Percentiles rank a stretch among this genome's conserved stretches.
These are phyloP conservation scores for Psophia crepitans DNA, from an alignment of 2,113 vertebrate genomes.

Conservation along the genomic window DNA sequence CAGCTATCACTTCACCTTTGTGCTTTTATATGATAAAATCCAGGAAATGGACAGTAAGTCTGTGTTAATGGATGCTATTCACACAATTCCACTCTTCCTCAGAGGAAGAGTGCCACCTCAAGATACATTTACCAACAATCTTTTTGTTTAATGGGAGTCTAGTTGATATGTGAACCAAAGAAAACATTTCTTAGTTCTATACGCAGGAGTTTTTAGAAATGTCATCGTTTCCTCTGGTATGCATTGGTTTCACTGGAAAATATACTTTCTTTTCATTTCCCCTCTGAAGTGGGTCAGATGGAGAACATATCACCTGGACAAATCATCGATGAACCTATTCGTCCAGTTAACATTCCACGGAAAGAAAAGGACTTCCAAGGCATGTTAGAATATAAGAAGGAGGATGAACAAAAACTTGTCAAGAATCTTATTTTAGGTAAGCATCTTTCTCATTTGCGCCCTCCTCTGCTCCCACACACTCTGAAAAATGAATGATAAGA, in stretches of 20 bases:
- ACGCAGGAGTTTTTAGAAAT: background rate
- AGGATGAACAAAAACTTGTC: constrained; percentile 94
- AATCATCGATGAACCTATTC: constrained; percentile 93
- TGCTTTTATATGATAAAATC: background rate
- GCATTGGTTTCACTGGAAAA: background rate
- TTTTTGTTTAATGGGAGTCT: background rate
- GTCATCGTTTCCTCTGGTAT: background rate
- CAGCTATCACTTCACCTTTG: fast-evolving
- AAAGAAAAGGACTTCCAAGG: constrained; percentile 99
- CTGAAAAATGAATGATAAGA: background rate
- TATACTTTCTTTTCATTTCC: background rate
- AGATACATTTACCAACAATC: background rate
- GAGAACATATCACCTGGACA: constrained; percentile 93
- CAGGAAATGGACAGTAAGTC: background rate
- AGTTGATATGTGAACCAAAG: background rate
- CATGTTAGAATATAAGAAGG: constrained; percentile 98
- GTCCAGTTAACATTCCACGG: constrained; percentile 96
- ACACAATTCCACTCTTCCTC: background rate
- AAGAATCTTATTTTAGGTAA: constrained; percentile 96
- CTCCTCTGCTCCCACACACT: background rate
- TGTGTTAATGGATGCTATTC: background rate
- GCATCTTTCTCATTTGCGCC: background rate
- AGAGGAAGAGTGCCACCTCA: background rate
- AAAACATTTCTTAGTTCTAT: background rate
- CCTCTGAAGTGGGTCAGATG: constrained; percentile 75